phyloP scores from a whole-genome alignment of 2,113 vertebrate species.

The Chitala chitala region DNA sequence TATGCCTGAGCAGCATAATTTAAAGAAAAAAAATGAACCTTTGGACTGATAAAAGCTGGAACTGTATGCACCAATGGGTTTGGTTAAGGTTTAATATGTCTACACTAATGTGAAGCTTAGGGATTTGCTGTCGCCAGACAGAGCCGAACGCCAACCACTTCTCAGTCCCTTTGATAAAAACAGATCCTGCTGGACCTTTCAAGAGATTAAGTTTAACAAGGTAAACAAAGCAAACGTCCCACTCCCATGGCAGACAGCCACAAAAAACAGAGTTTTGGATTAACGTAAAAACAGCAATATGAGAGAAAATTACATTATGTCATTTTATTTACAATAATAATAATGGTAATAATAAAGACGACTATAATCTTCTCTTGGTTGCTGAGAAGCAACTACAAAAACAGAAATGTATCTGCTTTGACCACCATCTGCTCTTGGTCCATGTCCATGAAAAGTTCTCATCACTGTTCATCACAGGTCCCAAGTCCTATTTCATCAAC shows the following conservation, averaged over 20 bases:
- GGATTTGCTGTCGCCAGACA: neutral
- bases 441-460: slow-evolving; percentile 48
- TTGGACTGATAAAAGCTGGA: slow-evolving; percentile 10
- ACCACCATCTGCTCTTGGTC: slow-evolving; percentile 30
- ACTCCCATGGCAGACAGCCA: slow-evolving; percentile 46
- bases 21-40: slow-evolving; percentile 27
- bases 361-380: slow-evolving; percentile 50
- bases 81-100: neutral
- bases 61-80: slow-evolving; percentile 15
- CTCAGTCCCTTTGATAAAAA: neutral
- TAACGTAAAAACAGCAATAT: slow-evolving; percentile 54
- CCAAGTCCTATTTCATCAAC: slow-evolving; percentile 42
- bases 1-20: slow-evolving; percentile 5
- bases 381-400: slow-evolving; percentile 39
- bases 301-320: slow-evolving; percentile 44
- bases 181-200: slow-evolving; percentile 5
- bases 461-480: slow-evolving; percentile 41
- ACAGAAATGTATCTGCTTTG: slow-evolving; percentile 40
- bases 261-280: slow-evolving; percentile 45
- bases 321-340: slow-evolving; percentile 50
- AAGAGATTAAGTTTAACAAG: slow-evolving; percentile 41
- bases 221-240: slow-evolving; percentile 53
- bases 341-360: slow-evolving; percentile 44
- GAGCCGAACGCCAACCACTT: neutral
- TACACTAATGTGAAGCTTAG: too few species aligned